These are phyloP conservation scores for Chondrosia reniformis DNA, from an alignment of 37 sponge, comb jelly and placozoan genomes.

Conservation along the genomic window DNA sequence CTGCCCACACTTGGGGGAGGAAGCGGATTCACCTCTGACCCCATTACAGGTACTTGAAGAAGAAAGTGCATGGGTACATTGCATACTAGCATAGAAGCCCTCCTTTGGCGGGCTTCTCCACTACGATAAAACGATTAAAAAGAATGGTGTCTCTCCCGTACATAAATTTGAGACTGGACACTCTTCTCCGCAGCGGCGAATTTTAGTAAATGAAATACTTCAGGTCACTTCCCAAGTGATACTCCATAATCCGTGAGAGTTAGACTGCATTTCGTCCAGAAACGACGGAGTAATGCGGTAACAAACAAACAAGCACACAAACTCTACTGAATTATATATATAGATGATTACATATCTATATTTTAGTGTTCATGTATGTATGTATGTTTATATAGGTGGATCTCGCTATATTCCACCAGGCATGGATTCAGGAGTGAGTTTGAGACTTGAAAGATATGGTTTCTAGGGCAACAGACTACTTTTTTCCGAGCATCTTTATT, in stretches of 20 bases:
- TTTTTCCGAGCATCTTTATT: no score
- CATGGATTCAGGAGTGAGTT: not conserved
- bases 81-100: no score
- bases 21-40: not conserved
- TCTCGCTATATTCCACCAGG: constrained; percentile 12
- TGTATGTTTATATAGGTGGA: not conserved
- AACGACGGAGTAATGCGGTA: no score
- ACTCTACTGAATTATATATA: not conserved
- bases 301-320: no score
- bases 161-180: no score
- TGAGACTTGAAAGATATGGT: no score
- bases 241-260: no score
- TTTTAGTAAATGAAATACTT: not conserved
- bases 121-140: no score
- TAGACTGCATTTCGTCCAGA: no score
- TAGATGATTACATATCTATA: not conserved
- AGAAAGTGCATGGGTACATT: not conserved
- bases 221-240: not conserved
- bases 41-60: constrained; percentile 5
- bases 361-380: not conserved
- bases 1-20: constrained; percentile 8
- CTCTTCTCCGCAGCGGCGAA: no score
- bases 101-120: no score
- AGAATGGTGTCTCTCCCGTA: not conserved
- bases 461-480: no score